These are phyloP conservation scores for Nudaria mundana DNA, from an alignment of 2,888 invertebrate genomes.

Conservation along the genomic window DNA sequence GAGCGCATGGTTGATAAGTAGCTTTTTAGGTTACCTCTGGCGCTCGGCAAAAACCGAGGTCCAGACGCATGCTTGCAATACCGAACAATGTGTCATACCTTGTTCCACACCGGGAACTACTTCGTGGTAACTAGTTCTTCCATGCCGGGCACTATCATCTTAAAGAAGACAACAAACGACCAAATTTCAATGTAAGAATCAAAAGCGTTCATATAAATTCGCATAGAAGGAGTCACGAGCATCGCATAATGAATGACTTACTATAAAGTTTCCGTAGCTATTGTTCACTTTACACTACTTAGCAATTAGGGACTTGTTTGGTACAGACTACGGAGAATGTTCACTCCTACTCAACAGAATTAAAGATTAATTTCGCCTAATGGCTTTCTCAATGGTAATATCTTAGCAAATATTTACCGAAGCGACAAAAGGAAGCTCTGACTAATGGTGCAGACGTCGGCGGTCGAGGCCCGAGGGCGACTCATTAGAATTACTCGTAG, in stretches of 20 bases:
- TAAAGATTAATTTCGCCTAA: conserved; percentile 12
- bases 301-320: conserved; percentile 17
- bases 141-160: no score
- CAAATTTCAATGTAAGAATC: no score
- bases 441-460: conserved; percentile 44
- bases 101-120: no score
- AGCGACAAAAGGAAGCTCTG: conserved; percentile 46
- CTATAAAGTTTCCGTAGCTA: background rate
- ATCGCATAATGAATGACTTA: background rate
- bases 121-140: no score
- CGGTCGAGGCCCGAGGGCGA: conserved; percentile 24
- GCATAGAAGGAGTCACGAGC: no score
- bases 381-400: conserved; percentile 27
- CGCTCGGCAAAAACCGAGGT: no score
- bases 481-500: conserved; percentile 49
- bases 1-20: no score
- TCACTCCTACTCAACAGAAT: conserved; percentile 7
- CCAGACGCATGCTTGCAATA: no score
- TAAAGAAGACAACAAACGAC: no score
- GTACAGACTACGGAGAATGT: conserved; percentile 8
- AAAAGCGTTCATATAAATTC: no score
- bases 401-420: conserved; percentile 50
- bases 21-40: no score
- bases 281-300: background rate
- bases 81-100: no score